Base-by-base conservation (phyloP, 2,113 vertebrate genomes). In the Sclerurus mexicanus region DNA sequence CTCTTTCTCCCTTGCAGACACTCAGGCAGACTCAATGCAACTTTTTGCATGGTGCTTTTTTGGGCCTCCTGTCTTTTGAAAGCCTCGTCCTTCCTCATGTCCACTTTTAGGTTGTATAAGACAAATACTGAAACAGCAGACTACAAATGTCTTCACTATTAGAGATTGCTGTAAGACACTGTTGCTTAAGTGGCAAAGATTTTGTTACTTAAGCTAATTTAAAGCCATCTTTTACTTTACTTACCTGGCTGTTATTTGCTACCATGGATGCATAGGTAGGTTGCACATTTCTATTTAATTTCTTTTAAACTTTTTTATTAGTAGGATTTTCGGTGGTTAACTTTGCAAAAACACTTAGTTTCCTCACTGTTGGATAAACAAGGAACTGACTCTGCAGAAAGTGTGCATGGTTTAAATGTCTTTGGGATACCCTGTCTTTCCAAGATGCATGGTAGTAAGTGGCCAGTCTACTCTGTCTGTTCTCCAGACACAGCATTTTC, bases 241-340 rank as follows among this genome's bases (percentile, higher is more conserved):
- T 77, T 56, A 20, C 28, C 24, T 79, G n/a, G 20, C 18, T 82
- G 21, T 22, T 62, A 3, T 39, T 74, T 73, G 28, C 39, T 74
- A 33, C 56, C 4, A 7, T 71, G 31, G 18, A 14, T 2, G 2
- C 39, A 20, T 11, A 78, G 21, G 49, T 6, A 52, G 44, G 19
- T 35, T 33, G 5, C 17, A 20, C 4, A 8, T 37, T 82, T 73
- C 12, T 62, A 47, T 63, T 93, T 76, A 15, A 44, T 92, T 92
- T 94, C 23, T 64, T 91, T 39, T 9, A 73, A 87, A 30, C n/a
- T 87, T 93, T 96, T 94, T 90, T 91, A 73, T 27, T 6, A 5
- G 50, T 96, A 77, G 83, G 79, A 56, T 96, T 97, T 96, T 96
- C 79, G 95, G 84, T 93, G 91, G 62, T 85, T 95, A 95, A 87